Conservation (phyloP, 2,113 vertebrate species). For the Pandion haliaetus region DNA sequence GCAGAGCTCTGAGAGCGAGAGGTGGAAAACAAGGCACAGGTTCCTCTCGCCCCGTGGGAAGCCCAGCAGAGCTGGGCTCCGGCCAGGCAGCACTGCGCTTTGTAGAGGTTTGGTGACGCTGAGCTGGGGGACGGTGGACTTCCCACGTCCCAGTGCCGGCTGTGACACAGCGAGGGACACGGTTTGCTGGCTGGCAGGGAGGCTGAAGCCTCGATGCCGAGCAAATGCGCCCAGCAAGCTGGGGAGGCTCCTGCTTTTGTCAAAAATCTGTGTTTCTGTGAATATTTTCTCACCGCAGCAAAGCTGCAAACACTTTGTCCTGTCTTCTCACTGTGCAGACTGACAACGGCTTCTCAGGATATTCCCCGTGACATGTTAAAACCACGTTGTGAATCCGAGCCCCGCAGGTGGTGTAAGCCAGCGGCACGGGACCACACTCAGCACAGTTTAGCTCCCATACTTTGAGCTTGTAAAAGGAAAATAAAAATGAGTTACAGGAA, state of each 20-base stretch:
- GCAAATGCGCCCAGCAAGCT: fast-evolving
- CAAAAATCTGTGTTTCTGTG: neutral
- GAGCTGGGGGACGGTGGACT: fast-evolving
- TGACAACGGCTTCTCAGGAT: neutral
- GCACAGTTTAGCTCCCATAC: neutral
- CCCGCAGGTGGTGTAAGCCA: neutral
- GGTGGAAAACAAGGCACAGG: neutral
- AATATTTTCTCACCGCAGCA: neutral
- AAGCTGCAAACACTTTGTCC: neutral
- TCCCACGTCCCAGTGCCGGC: neutral
- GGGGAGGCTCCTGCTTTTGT: neutral
- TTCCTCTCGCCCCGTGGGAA: fast-evolving
- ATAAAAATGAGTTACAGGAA: neutral
- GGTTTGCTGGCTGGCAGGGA: neutral
- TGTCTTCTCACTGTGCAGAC: neutral
- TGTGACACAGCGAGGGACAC: fast-evolving
- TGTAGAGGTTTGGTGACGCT: neutral
- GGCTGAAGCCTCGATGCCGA: fast-evolving
- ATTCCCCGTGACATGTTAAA: neutral
- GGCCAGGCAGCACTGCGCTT: neutral
- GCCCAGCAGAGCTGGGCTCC: neutral
- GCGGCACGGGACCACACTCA: fast-evolving
- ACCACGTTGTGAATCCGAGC: fast-evolving
- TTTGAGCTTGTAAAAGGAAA: neutral
- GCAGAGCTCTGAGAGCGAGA: neutral